Evolutionary conservation across 2,888 invertebrate genomes (phyloP), one percentile per base, ranked within the genome.

Genomic region (Hydrotaea diabolus): DNA sequence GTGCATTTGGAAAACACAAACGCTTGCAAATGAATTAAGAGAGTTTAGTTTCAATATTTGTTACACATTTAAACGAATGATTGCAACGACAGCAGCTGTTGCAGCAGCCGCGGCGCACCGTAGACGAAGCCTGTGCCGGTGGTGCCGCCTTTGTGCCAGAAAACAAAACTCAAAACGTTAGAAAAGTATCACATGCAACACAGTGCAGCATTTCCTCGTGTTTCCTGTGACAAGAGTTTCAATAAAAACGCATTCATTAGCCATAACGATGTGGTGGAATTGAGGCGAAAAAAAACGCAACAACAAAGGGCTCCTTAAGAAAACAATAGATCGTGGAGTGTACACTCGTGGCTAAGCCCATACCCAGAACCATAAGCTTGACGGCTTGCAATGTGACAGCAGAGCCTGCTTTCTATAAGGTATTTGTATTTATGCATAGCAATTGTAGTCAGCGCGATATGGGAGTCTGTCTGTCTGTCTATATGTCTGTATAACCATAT

Each of bases 231-330:
- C 21, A 69, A 69, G 19, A 23, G 69, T 46, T 43, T 17, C 13
- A 31, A 64, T 31, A 31, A 19, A 66, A 66, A 66, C 21, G 43
- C 69, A 46, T 46, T 69, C 69, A 69, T 69, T 69, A 46, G 39
- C 69, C 69, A 46, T 69, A 69, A 69, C 43, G 62, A 31, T 62
- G 62, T 62, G 31, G 69, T 69, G 69, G 66, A 11, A 66, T 66
- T 43, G 11, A 1, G 21, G 21, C 66, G 26, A 43, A 9, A 43
- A 43, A 43, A 43, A 15, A 43, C 2, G 43, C 49, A 49, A n/a
- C 49, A 49, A n/a, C 49, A 49, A n/a, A 49, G n/a, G 49, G 13
- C 49, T 49, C 49, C 49, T 49, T 15, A 49, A 49, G 49, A 49
- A 8, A 49, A 49, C 49, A 49, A 49, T 49, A 49, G 49, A 13